Base-by-base conservation (phyloP, 2,888 invertebrate genomes). In the Gasteruption jaculator region DNA sequence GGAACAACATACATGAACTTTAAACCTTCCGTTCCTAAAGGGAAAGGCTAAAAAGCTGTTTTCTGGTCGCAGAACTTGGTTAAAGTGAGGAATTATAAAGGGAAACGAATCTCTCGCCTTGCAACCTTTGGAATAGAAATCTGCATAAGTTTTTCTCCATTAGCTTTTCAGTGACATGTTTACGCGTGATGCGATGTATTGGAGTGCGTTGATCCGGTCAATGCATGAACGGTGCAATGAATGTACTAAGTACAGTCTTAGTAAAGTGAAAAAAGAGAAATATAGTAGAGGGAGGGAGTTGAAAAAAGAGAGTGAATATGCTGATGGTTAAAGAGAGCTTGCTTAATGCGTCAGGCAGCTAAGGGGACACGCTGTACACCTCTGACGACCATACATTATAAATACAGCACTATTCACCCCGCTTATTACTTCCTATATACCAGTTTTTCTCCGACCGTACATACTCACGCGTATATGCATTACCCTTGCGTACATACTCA, bases 161-260 rank as follows among this genome's bases (percentile, higher is more conserved):
- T n/a, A n/a, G n/a, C n/a, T n/a, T n/a, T n/a, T n/a, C n/a, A n/a
- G n/a, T n/a, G n/a, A n/a, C n/a, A n/a, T n/a, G n/a, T n/a, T n/a
- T n/a, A n/a, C n/a, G n/a, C 4, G 11, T 15, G n/a, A 11, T 10
- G 7, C 19, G 6, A 21, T 3, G 45, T 44, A 60, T 58, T 60
- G 56, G 57, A 54, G 59, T 56, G 59, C 61, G 59, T 57, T 58
- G 64, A 65, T 62, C 63, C 60, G 61, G 61, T 65, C 65, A 60
- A 62, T 60, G 58, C 58, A 43, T n/a, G 49, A 52, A 48, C 48
- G 51, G 52, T 45, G 51, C 60, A 52, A 56, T 63, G 61, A 61
- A 61, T 63, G 57, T 59, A 45, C 46, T 58, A 63, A 65, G 65
- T 64, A 65, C 58, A 58, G 58, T 57, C 58, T 58, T 61, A 54